phyloP scores from a whole-genome alignment of 1,140 invertebrate genomes.

The Scaptomyza montana region DNA sequence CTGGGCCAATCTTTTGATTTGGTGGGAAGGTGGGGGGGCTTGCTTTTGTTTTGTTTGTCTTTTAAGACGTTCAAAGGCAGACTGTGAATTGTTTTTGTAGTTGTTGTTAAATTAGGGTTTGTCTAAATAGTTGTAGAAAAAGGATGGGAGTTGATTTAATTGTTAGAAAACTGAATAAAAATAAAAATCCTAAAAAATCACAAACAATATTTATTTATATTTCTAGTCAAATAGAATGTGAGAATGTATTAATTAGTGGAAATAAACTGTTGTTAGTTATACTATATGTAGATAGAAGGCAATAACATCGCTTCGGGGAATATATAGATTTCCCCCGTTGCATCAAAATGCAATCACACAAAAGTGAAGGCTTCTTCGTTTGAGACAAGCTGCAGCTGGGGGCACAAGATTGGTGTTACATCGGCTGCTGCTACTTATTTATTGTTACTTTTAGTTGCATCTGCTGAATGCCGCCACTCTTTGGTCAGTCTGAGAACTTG shows the following conservation, averaged over 20 bases:
- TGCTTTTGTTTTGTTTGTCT: slow-evolving; percentile 47
- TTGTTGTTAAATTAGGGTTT: slow-evolving; percentile 10
- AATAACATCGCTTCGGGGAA: slow-evolving; percentile 27
- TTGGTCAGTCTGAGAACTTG: slow-evolving; percentile 11
- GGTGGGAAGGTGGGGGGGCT: slow-evolving; percentile 12
- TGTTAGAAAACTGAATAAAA: no score
- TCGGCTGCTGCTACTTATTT: slow-evolving; percentile 7
- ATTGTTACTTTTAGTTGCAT: not conserved
- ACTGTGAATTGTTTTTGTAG: not conserved
- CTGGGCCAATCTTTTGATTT: slow-evolving; percentile 56
- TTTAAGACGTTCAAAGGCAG: no score
- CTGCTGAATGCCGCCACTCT: not conserved
- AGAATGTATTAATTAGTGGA: slow-evolving; percentile 25
- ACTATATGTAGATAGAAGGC: not conserved
- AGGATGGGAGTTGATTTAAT: slow-evolving; percentile 14
- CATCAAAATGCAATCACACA: slow-evolving; percentile 9
- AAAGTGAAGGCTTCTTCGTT: slow-evolving; percentile 35
- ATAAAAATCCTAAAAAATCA: no score
- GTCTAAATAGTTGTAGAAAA: not conserved
- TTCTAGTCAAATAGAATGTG: no score
- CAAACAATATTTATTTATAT: no score
- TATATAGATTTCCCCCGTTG: slow-evolving; percentile 19
- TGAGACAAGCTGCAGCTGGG: slow-evolving; percentile 11
- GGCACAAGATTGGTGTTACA: slow-evolving; percentile 10
- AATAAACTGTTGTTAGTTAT: slow-evolving; percentile 2